Base-by-base conservation (phyloP, 2,888 invertebrate genomes). In the Rhamphomyia laevipes region DNA sequence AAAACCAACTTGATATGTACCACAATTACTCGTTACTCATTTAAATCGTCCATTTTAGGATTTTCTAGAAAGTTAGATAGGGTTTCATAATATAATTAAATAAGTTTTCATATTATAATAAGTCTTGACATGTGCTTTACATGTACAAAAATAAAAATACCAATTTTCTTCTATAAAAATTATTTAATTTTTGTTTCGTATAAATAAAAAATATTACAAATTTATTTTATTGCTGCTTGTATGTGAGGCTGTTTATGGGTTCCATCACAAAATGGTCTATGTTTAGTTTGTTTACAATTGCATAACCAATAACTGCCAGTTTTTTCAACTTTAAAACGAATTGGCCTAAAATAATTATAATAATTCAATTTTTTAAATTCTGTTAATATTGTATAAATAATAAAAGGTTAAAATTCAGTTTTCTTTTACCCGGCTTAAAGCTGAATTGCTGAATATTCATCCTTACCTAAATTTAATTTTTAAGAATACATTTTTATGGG, bases 231-330 rank as follows among this genome's bases (percentile, higher is more conserved):
- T 41, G 74, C 72, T 13, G 79, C 73, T 63, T 84, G 82, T 46
- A 89, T 77, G 40, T 81, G 78, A 52, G 78, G 75, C 47, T 75
- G 74, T 63, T 87, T 86, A 68, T 97, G 97, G 11, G 91, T 83
- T 11, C 96, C 96, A 73, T 99, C 99, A 72, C 97, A 99, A 68
- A 95, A 96, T 1, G 99, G 99, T 55, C 91, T 76, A 57, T 89
- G 86, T 45, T 78, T 78, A 1, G 95, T 93, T 64, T 95, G 95
- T 70, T 99, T 99, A 66, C 99, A 99, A 66, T 92, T 92, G 67
- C 99, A 99, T n/a, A 99, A 73, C 88, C 92, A 94, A 66, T 94
- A 95, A 16, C 91, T 88, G 59, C 89, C 90, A 0, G 85, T 84
- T 72, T 93, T 85, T 45, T 82, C 80, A 2, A 96, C 93, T 56